Base-by-base conservation (phyloP, 2,888 invertebrate species). In the Tipula lateralis region DNA sequence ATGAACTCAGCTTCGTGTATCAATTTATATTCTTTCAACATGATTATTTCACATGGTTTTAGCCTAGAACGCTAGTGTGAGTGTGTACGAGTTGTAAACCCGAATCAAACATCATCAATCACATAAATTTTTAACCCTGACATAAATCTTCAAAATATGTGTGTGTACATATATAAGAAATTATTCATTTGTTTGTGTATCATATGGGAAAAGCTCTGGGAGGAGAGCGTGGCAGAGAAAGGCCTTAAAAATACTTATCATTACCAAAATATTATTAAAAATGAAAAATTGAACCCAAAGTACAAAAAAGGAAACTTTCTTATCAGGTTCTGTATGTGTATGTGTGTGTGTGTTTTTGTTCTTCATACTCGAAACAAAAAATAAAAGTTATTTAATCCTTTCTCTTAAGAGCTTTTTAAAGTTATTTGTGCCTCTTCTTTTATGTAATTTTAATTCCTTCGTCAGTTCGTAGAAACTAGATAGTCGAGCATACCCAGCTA, bases 1-100 rank as follows among this genome's bases (percentile, higher is more conserved):
- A 66, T 66, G 66, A 66, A 66, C 66, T 66, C 24, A 66, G 24
- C 66, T 66, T 24, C 66, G 19, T 66, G 66, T 12, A 66, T 66
- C 66, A 66, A 66, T 66, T 66, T 66, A 66, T 66, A 66, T 66
- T 66, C 66, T 66, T 66, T 66, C 66, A 66, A 66, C 24, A 50
- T 19, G 16, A 50, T 50, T 50, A 50, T 50, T 5, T 50, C 0
- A 1, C 4, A 50, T 6, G 24, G 12, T 24, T 66, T 66, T 66
- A 9, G 66, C 9, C 2, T 7, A 36, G 1, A 2, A 36, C 6
- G 12, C 36, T 36, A 12, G 36, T 4, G 12, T 36, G 12, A 0
- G 36, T 9, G 9, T 0, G 36, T 44, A n/a, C 9, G 39, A 2
- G 6, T 44, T n/a, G 16, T n/a, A 24, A 12, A 24, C 7, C 66